Evolutionary conservation across 2,797 vertebrate species (phyloP).

Genomic region (Emydoidea blandingii): DNA sequence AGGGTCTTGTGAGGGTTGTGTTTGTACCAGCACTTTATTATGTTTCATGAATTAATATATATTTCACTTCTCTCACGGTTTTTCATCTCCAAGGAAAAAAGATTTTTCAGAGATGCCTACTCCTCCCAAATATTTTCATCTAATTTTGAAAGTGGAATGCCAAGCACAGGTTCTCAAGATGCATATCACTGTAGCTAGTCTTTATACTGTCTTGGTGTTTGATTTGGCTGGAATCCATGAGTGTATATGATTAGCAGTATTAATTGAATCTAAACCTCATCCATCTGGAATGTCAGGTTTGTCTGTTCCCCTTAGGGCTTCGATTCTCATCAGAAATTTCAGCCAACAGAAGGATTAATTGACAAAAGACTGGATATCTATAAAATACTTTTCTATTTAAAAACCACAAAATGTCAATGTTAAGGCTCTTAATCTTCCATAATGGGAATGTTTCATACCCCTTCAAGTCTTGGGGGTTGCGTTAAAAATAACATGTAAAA

Average conservation of each 20-base stretch:
- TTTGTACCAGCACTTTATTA: neutral
- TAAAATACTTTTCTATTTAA: neutral
- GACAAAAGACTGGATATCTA: neutral
- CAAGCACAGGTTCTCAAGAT: neutral
- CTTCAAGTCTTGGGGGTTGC: neutral
- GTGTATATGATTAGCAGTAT: neutral
- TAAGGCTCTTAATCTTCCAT: neutral
- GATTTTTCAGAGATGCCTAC: neutral
- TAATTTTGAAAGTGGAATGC: neutral
- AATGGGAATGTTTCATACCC: neutral
- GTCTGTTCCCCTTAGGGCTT: neutral
- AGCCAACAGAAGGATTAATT: neutral
- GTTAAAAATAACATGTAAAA: neutral
- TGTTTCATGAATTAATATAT: neutral
- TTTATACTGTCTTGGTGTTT: conserved; percentile 3
- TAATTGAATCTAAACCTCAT: neutral
- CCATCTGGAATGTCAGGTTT: neutral
- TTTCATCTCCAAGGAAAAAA: neutral
- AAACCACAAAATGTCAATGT: neutral
- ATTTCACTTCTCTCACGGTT: neutral
- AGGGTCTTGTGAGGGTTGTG: neutral
- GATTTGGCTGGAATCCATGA: neutral
- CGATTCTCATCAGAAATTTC: neutral
- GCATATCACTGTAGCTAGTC: neutral
- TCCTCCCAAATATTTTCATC: neutral